These are phyloP conservation scores for Scopus umbretta DNA, from an alignment of 2,113 vertebrate species.

Conservation along the genomic window DNA sequence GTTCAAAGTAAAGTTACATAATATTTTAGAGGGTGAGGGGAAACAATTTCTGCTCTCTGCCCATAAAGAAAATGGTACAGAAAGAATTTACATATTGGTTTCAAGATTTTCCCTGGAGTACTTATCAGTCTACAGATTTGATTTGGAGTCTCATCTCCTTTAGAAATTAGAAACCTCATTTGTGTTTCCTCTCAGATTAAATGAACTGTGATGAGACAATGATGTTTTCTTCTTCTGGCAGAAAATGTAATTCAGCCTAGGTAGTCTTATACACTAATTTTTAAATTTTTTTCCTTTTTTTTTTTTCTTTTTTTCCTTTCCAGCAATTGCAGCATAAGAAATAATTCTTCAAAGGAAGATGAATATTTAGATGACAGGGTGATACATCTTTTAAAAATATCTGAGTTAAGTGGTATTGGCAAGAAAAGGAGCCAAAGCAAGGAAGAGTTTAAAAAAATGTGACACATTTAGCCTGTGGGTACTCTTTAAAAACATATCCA, in stretches of 20 bases:
- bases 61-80: background rate
- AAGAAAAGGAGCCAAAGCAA: background rate
- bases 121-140: background rate
- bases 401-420: background rate
- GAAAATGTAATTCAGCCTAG: background rate
- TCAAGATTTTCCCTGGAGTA: background rate
- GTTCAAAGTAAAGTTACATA: background rate
- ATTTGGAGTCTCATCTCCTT: background rate
- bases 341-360: background rate
- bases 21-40: background rate
- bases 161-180: background rate
- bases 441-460: background rate
- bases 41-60: background rate
- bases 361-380: background rate
- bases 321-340: background rate
- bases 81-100: background rate
- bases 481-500: background rate
- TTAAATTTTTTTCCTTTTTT: background rate
- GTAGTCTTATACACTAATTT: background rate
- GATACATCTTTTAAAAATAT: background rate
- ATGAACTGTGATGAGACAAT: background rate
- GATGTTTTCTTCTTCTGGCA: background rate
- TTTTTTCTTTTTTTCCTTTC: background rate
- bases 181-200: background rate
- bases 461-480: background rate